Evolutionary conservation across 30 jellyfish, hydroid and myxozoan species (phyloP), one percentile per base, ranked within the genome.

Genomic region (Hydra vulgaris): DNA sequence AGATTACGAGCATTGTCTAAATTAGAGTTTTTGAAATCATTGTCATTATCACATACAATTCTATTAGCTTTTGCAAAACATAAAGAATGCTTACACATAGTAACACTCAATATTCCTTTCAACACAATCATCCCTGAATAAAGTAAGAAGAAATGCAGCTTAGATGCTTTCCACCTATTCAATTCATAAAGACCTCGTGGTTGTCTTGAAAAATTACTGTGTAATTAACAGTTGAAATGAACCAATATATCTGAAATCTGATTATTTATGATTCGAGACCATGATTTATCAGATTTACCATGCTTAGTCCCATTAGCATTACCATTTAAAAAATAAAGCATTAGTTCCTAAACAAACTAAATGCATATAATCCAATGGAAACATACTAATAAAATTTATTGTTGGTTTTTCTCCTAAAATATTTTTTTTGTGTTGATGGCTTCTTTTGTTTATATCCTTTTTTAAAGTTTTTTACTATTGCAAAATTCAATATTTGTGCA

Each of bases 311-410:
- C 71, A 56, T 56, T 56, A 15, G n/a, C n/a, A n/a, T 56, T 56
- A 56, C 71, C 71, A 15, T n/a, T 56, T 15, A 56, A n/a, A 56
- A 56, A 56, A 56, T 56, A 56, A 56, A 56, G 71, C 71, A 56
- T n/a, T 56, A 56, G 18, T 15, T 15, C 71, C 71, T n/a, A 56
- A 56, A n/a, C 71, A 56, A 56, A 56, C 71, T 56, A 56, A 56
- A 56, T 56, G 71, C 71, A 56, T 56, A 56, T 56, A 56, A 15
- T 56, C 71, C 71, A 56, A n/a, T n/a, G n/a, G n/a, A n/a, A n/a
- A n/a, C n/a, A n/a, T n/a, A n/a, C n/a, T n/a, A n/a, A n/a, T n/a
- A n/a, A 56, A 56, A 56, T 56, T n/a, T 56, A 56, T 56, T 15
- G 71, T 56, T 56, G 17, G 71, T n/a, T 15, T n/a, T 56, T 17